phyloP scores from a whole-genome alignment of 2,113 vertebrate genomes.

The Petroica traversi region DNA sequence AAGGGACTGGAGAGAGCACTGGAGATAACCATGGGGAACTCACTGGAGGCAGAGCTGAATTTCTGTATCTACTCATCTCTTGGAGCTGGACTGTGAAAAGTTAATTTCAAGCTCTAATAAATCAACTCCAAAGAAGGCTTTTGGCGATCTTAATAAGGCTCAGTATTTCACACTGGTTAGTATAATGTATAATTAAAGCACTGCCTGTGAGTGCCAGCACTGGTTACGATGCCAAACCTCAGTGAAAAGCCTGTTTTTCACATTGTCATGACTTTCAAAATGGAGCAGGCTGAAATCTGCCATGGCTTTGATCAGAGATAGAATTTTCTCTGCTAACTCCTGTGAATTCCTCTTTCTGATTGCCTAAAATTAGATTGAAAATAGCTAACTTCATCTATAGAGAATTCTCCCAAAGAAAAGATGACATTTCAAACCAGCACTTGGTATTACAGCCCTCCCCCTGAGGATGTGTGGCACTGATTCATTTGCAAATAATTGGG shows the following conservation, averaged over 20 bases:
- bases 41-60: not conserved
- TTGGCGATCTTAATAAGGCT: conserved; percentile 38
- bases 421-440: conserved; percentile 1
- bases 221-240: not conserved
- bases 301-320: not conserved
- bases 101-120: conserved; percentile 64
- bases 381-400: not conserved
- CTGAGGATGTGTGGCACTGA: not conserved
- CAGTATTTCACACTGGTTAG: conserved; percentile 41
- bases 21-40: not conserved
- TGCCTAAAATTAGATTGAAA: conserved; percentile 17
- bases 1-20: not conserved
- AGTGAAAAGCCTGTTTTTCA: not conserved
- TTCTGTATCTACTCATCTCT: not conserved
- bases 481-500: conserved; percentile 24
- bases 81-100: conserved; percentile 46
- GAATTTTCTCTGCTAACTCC: not conserved
- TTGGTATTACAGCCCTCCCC: not conserved
- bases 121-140: conserved; percentile 26
- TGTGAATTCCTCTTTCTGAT: not conserved
- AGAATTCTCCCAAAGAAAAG: not conserved
- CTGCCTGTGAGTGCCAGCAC: not conserved
- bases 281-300: not conserved
- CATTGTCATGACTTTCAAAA: not conserved
- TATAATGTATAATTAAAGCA: conserved; percentile 42